phyloP scores from a whole-genome alignment of 1,140 invertebrate genomes.

The Hestina assimilis region DNA sequence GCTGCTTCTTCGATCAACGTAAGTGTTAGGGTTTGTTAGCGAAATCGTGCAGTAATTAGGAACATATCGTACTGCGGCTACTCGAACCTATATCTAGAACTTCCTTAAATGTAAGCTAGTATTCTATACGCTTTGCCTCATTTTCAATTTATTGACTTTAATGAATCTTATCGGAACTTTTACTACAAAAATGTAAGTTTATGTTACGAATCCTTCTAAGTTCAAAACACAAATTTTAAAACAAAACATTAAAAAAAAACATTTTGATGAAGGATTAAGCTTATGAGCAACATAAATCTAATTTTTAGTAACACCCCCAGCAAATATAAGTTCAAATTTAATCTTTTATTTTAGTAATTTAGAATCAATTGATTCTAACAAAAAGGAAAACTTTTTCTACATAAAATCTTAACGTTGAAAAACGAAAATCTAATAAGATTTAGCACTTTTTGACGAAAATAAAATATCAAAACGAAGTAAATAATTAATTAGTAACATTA shows the following conservation, averaged over 20 bases:
- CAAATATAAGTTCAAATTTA: too few relatives aligned
- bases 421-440: background rate
- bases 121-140: background rate
- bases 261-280: too few relatives aligned
- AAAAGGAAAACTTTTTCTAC: too few relatives aligned
- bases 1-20: constrained; percentile 77
- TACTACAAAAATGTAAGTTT: too few relatives aligned
- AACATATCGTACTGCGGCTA: constrained; percentile 27
- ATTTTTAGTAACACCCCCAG: too few relatives aligned
- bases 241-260: too few relatives aligned
- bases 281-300: too few relatives aligned
- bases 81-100: constrained; percentile 10
- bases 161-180: background rate
- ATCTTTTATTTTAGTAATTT: too few relatives aligned
- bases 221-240: too few relatives aligned
- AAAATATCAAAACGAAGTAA: background rate
- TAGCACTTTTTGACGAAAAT: too few relatives aligned
- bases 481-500: constrained; percentile 7
- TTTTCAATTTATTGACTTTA: background rate
- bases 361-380: too few relatives aligned
- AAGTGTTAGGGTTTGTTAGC: constrained; percentile 54
- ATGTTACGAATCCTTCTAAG: background rate
- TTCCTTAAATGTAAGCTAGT: background rate
- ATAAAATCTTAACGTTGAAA: too few relatives aligned
- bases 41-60: constrained; percentile 25